Conservation (phyloP, 2,113 vertebrate genomes). For the Corythornis vintsioides region DNA sequence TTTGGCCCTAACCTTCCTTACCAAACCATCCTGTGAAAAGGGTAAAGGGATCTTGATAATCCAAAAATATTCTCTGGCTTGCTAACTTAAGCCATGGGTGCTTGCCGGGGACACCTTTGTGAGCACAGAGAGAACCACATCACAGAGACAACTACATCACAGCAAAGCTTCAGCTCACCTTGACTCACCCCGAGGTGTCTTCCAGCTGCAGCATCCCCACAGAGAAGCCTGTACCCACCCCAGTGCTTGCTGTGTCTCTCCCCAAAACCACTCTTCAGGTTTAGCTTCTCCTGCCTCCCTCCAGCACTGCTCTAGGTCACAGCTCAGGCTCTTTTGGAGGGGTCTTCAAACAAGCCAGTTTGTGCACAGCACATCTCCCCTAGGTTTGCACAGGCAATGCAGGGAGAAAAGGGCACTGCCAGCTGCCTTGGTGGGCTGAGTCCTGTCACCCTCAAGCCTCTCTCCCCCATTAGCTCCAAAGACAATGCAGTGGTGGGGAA, state of each 20-base stretch:
- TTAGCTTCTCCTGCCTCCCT: not conserved
- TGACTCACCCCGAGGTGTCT: not conserved
- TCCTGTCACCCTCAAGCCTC: not conserved
- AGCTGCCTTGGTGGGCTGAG: not conserved
- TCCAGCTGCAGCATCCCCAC: not conserved
- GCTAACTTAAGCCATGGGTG: not conserved
- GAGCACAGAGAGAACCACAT: not conserved
- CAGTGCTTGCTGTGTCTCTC: not conserved
- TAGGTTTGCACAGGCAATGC: not conserved
- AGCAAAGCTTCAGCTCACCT: not conserved
- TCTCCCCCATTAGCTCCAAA: not conserved
- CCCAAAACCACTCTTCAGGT: not conserved
- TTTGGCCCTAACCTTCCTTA: not conserved
- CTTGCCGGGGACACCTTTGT: not conserved
- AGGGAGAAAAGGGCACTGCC: not conserved
- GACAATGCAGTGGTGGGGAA: accelerated
- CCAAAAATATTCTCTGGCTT: not conserved
- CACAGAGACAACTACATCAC: no score
- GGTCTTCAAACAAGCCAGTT: not conserved
- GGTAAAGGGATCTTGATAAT: not conserved
- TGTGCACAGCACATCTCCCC: not conserved
- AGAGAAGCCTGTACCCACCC: not conserved
- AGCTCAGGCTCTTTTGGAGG: not conserved
- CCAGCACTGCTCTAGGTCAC: not conserved
- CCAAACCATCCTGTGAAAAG: not conserved